phyloP scores from a whole-genome alignment of 2,113 vertebrate species.

The Leptodactylus fuscus region DNA sequence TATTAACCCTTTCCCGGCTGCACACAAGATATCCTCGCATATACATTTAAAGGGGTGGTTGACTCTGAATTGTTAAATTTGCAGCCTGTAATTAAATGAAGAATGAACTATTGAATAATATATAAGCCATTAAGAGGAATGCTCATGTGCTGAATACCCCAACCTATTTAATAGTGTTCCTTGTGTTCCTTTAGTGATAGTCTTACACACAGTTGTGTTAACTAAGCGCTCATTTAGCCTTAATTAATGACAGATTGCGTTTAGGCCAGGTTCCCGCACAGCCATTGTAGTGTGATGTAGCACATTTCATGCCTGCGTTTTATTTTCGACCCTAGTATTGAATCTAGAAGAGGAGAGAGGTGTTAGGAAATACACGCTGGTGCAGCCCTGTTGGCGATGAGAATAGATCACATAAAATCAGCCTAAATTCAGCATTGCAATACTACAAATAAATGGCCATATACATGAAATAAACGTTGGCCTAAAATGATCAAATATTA shows the following conservation, averaged over 20 bases:
- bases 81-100: not conserved
- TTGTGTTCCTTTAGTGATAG: not conserved
- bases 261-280: not conserved
- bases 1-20: conserved; percentile 14
- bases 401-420: no score
- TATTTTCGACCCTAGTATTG: not conserved
- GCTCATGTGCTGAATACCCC: not conserved
- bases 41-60: not conserved
- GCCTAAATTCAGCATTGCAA: no score
- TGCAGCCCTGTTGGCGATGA: no score
- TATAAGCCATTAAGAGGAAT: not conserved
- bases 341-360: not conserved
- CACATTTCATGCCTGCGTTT: not conserved
- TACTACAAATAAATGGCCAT: no score
- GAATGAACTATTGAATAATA: not conserved
- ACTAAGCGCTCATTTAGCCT: conserved; percentile 8
- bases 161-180: not conserved
- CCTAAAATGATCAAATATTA: not conserved
- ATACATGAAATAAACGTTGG: not conserved
- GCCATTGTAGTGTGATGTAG: not conserved
- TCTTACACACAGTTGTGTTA: not conserved
- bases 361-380: no score
- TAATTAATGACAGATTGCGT: not conserved
- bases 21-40: not conserved
- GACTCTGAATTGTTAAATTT: not conserved